Base-by-base conservation (phyloP, 2,797 vertebrate species). In the Salmo trutta region DNA sequence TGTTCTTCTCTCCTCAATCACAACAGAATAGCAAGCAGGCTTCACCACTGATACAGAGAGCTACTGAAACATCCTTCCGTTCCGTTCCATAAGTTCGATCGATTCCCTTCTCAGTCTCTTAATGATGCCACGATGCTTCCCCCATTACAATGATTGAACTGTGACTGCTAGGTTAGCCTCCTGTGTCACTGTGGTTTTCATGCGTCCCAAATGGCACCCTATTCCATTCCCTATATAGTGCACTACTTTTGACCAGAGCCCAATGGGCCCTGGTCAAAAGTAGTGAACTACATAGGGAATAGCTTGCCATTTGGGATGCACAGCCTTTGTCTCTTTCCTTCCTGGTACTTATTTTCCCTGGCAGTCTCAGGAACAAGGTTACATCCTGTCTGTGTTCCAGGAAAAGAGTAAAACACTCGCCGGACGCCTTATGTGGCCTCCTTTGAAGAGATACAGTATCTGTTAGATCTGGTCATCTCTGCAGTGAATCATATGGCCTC, bases 51-150 rank as follows among this genome's bases (percentile, higher is more conserved):
- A 67, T 67, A 33, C 21, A 5, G 24, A 59, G 56, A 67, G 27
- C 12, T 65, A 33, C 33, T 52, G 74, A n/a, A 1, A n/a, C 77
- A 70, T 74, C 66, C 73, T n/a, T 41, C 41, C 3, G 19, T 21
- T 33, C 66, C 76, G 31, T 76, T 62, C 74, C 82, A 59, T 31
- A 74, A 72, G 84, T 47, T 77, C 64, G 24, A 79, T 83, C 67
- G 78, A 85, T 87, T 77, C 76, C 67, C 77, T 75, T 77, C 66
- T 74, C 79, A 79, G 81, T 77, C 75, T 76, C 76, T 7, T 62
- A 51, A 53, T 70, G 75, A 77, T 15, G 27, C 56, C 71, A 54
- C 67, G 0, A 73, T n/a, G 59, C 52, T 73, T 53, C 79, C 73
- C 66, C 74, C 41, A 4, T 77, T 69, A 31, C 21, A 15, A 59